Conservation (phyloP, 2,888 invertebrate species). For the Labia minor region DNA sequence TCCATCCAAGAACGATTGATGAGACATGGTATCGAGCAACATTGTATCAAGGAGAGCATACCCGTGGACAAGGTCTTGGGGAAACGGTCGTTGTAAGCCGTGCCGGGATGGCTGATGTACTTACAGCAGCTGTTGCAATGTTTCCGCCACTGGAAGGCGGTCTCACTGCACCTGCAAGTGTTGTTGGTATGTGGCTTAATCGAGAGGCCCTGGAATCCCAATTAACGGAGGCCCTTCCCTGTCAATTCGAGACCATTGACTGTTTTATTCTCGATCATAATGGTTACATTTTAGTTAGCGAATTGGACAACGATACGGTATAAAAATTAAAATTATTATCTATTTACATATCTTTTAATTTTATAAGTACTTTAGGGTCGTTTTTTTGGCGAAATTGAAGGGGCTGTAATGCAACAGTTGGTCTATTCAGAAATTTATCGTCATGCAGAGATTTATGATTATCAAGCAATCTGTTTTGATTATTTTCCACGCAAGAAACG, state of each 20-base stretch:
- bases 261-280: conserved; percentile 89
- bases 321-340: too few species aligned
- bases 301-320: conserved; percentile 36
- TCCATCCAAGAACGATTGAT: conserved; percentile 65
- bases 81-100: not conserved
- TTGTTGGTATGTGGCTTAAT: not conserved
- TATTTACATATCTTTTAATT: too few species aligned
- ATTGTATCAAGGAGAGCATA: not conserved
- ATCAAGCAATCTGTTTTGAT: conserved; percentile 73
- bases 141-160: not conserved
- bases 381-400: conserved; percentile 51
- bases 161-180: not conserved
- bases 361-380: not conserved
- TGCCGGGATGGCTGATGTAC: not conserved
- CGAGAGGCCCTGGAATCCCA: not conserved
- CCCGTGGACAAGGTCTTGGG: not conserved
- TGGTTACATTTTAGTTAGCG: conserved; percentile 72
- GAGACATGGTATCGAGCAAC: conserved; percentile 66
- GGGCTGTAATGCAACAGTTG: conserved; percentile 59
- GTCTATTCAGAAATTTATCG: conserved; percentile 60
- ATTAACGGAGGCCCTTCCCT: not conserved
- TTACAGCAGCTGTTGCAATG: not conserved
- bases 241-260: conserved; percentile 37
- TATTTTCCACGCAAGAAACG: conserved; percentile 30
- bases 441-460: conserved; percentile 68